Evolutionary conservation across 2,888 invertebrate genomes (phyloP).

Genomic region (Hedychridium roseum): DNA sequence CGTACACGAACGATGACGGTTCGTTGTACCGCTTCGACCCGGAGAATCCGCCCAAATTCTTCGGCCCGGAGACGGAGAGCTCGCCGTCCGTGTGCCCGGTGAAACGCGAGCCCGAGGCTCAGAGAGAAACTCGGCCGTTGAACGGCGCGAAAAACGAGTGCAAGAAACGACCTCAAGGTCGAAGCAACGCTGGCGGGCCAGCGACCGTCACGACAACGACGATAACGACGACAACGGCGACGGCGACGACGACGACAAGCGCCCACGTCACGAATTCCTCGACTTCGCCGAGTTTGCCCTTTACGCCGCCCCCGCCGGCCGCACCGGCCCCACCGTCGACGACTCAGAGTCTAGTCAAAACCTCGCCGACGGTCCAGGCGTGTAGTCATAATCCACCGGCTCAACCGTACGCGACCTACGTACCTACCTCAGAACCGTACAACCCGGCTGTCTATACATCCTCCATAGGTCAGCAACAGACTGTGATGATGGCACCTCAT

Average conservation of each 20-base stretch:
- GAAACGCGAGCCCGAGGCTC: too few species aligned
- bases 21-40: constrained; percentile 81
- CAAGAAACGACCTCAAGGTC: constrained; percentile 39
- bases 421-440: constrained; percentile 54
- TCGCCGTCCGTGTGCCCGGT: too few species aligned
- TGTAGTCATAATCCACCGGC: constrained; percentile 47
- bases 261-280: constrained; percentile 51
- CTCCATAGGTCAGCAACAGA: constrained; percentile 38
- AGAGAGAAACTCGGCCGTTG: too few species aligned
- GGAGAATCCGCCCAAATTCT: constrained; percentile 69
- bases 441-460: constrained; percentile 48
- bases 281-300: constrained; percentile 57
- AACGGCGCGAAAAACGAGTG: constrained; percentile 28
- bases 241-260: constrained; percentile 7
- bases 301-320: constrained; percentile 44
- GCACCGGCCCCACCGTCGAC: constrained; percentile 25
- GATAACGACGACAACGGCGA: constrained; percentile 2
- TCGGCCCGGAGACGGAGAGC: constrained; percentile 31
- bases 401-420: constrained; percentile 46
- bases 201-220: too few species aligned
- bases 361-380: constrained; percentile 45
- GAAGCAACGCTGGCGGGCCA: constrained; percentile 12
- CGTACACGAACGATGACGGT: constrained; percentile 80
- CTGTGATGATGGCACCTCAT: constrained; percentile 52
- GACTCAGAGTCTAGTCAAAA: constrained; percentile 53